Conservation (phyloP, 2,113 vertebrate genomes). For the Oncorhynchus mykiss region DNA sequence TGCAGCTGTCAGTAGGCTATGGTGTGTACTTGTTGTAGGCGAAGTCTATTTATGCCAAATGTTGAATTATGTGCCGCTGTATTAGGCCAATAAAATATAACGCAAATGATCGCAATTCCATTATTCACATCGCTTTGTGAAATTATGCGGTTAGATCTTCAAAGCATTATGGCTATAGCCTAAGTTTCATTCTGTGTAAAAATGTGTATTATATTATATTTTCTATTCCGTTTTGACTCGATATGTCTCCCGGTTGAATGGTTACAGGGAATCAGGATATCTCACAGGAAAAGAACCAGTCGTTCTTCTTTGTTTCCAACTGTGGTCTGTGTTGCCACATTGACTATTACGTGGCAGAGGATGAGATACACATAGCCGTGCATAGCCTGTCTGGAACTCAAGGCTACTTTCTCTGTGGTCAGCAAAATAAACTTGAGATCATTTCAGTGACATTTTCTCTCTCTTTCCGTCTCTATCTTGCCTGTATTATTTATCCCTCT, state of each 20-base stretch:
- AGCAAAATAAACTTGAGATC: background rate
- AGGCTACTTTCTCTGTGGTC: background rate
- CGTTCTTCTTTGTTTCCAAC: constrained; percentile 36
- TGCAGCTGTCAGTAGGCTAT: constrained; percentile 7
- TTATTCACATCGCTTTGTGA: background rate
- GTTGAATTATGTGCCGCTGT: background rate
- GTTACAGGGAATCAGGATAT: background rate
- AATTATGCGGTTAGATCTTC: background rate
- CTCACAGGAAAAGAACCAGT: background rate
- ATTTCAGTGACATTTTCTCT: background rate
- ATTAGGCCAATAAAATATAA: background rate
- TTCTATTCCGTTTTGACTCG: background rate
- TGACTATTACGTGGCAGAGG: constrained; percentile 70
- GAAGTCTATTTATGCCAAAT: background rate
- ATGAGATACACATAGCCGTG: constrained; percentile 14
- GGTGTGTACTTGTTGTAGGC: background rate
- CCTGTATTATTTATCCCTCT: background rate
- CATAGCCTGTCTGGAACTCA: too few relatives aligned
- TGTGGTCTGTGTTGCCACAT: constrained; percentile 40
- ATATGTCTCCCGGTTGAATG: too few relatives aligned
- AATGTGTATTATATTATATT: background rate
- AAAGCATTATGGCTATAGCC: background rate
- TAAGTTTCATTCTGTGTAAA: background rate
- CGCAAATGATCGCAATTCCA: background rate
- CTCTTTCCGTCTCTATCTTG: background rate